These are phyloP conservation scores for Diaprepes abbreviatus DNA, from an alignment of 2,888 invertebrate genomes.

Conservation along the genomic window DNA sequence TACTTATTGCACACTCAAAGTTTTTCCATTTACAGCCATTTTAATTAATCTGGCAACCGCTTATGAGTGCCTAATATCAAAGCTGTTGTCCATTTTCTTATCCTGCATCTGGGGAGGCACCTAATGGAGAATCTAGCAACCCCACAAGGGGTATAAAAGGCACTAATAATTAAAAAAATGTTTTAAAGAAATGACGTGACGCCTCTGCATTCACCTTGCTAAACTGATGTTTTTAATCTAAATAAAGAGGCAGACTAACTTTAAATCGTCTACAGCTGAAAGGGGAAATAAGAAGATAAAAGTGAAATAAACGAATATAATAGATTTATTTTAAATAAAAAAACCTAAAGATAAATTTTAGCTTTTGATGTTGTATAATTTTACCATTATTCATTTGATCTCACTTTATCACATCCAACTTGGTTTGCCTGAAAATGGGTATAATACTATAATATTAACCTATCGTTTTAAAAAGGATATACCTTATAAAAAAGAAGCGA, in stretches of 20 bases:
- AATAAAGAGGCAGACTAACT: constrained; percentile 39
- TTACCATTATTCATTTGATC: constrained; percentile 44
- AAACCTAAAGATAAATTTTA: constrained; percentile 38
- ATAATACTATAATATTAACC: constrained; percentile 37
- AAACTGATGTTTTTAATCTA: constrained; percentile 37
- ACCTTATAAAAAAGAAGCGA: constrained; percentile 27
- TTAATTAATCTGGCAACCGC: too few species aligned
- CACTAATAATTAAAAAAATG: too few species aligned
- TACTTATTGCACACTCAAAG: too few species aligned
- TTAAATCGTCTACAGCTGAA: constrained; percentile 40
- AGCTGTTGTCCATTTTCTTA: too few species aligned
- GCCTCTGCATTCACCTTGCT: constrained; percentile 14
- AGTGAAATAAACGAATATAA: constrained; percentile 46
- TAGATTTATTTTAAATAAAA: constrained; percentile 46
- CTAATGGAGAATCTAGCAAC: too few species aligned
- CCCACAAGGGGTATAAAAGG: too few species aligned
- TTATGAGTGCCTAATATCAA: too few species aligned
- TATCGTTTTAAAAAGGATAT: constrained; percentile 40
- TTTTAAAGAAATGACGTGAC: not conserved
- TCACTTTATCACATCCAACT: constrained; percentile 39
- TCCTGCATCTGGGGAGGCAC: too few species aligned
- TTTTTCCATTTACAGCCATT: too few species aligned
- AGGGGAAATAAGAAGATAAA: constrained; percentile 41
- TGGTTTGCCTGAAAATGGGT: constrained; percentile 31
- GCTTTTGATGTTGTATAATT: constrained; percentile 44